Base-by-base conservation (phyloP, 2,113 vertebrate species). In the Gallinago jamesoni region DNA sequence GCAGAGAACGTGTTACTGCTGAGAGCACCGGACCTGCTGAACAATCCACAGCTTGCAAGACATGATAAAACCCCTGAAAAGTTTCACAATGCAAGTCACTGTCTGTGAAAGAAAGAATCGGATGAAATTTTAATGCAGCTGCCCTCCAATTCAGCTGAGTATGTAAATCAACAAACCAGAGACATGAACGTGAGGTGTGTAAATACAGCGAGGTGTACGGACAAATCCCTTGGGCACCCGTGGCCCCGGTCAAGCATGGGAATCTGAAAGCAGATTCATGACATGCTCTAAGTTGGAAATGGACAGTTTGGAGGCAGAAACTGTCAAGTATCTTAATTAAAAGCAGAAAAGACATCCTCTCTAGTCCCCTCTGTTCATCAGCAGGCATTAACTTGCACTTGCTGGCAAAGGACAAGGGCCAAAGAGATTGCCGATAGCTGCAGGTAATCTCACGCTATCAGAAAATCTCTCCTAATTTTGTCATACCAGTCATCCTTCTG, bases 261-360 rank as follows among this genome's bases (percentile, higher is more conserved):
- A 76, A 83, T 22, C 83, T 24, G 39, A 53, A 66, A 2, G 4
- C 0, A 1, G 75, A 56, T 0, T 0, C 8, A 31, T 31, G 39
- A 53, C 3, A 1, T 4, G 6, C 31, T 63, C 63, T 6, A 4
- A 7, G 4, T 0, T 69, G 57, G 43, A 72, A 56, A 72, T 1
- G 20, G 56, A 20, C 22, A 8, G 39, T 56, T 33, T 23, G 55
- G 39, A 89, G 45, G 57, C 62, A 94, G 75, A 43, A 85, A 66
- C 16, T 72, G 66, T 60, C 74, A 72, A 52, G 35, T 20, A 70
- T 16, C 77, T 21, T 45, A 84, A 84, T n/a, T 74, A 59, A 87
- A 74, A 87, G 53, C 77, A 84, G 47, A n/a, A 62, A n/a, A 78
- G 59, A 77, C 45, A 66, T 30, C 47, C 47, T 67, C 16, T 15